phyloP scores from a whole-genome alignment of 2,113 vertebrate species.

The Dromaius novaehollandiae region DNA sequence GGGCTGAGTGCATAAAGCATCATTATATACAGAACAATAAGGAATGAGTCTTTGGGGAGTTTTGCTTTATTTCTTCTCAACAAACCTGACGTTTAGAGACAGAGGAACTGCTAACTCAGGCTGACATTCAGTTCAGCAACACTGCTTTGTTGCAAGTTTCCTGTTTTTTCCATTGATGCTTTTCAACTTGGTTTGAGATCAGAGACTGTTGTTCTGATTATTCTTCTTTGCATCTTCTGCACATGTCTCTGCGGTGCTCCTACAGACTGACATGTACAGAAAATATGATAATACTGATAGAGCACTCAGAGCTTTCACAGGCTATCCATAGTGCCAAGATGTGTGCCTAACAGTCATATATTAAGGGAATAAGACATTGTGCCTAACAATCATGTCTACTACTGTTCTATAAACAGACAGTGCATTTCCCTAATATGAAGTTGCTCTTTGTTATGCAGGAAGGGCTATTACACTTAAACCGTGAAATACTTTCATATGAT shows the following conservation, averaged over 20 bases:
- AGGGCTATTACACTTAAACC: too few species aligned
- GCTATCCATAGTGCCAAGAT: neutral
- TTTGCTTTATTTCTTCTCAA: neutral
- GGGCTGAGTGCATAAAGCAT: neutral
- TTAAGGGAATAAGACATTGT: too few species aligned
- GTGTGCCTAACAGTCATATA: neutral
- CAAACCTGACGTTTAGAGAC: neutral
- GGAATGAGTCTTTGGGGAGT: neutral
- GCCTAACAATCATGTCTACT: neutral
- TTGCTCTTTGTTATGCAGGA: neutral
- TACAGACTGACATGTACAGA: fast-evolving
- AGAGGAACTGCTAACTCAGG: neutral
- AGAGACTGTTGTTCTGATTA: neutral
- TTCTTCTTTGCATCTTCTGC: neutral
- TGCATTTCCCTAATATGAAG: neutral
- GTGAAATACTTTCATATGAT: too few species aligned
- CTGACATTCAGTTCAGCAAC: neutral
- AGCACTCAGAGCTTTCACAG: neutral
- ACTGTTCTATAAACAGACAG: neutral
- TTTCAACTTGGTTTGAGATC: neutral
- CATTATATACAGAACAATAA: neutral
- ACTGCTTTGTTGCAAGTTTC: neutral
- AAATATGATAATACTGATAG: fast-evolving
- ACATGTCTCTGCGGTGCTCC: neutral
- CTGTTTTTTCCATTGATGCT: neutral